Base-by-base conservation (phyloP, 2,113 vertebrate species). In the Ahaetulla prasina region DNA sequence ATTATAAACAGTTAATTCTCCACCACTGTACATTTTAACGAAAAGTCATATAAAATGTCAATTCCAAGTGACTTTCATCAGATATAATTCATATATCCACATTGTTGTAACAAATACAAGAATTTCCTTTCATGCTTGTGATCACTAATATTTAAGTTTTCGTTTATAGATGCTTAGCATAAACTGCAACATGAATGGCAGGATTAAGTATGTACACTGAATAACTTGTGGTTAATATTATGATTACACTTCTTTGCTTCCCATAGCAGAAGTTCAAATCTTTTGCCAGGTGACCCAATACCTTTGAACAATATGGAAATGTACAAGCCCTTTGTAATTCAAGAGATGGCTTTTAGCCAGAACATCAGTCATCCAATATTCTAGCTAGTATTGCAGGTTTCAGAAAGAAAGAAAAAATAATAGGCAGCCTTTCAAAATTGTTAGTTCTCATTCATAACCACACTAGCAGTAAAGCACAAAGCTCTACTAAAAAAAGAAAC, bases 71-170 rank as follows among this genome's bases (percentile, higher is more conserved):
- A 97, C 96, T 96, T 97, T 95, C 94, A 95, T 96, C 93, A 97
- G 96, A 94, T 94, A 97, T 94, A 97, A 95, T 93, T 96, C 96
- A 97, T 97, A 97, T 97, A 97, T 97, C 96, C 96, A 95, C 95
- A 97, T 97, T 95, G 96, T 93, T 96, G 96, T 96, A 94, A 90
- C 92, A 68, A 93, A 97, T 97, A 97, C 96, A 97, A 97, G 96
- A 96, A 97, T 97, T 98, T 97, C 96, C 97, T 98, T 98, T 98
- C 96, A 97, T 96, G 96, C 96, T 97, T 93, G n/a, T 94, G 96
- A 97, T 97, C n/a, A 93, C 96, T 97, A 97, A 98, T 96, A 96
- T 96, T 97, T 97, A 97, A 97, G 97, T 96, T 96, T 97, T 96
- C 97, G 97, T 96, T 96, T 96, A 97, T 96, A 97, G 96, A 94